Base-by-base conservation (phyloP, 2,113 vertebrate genomes). In the Chauna torquata region DNA sequence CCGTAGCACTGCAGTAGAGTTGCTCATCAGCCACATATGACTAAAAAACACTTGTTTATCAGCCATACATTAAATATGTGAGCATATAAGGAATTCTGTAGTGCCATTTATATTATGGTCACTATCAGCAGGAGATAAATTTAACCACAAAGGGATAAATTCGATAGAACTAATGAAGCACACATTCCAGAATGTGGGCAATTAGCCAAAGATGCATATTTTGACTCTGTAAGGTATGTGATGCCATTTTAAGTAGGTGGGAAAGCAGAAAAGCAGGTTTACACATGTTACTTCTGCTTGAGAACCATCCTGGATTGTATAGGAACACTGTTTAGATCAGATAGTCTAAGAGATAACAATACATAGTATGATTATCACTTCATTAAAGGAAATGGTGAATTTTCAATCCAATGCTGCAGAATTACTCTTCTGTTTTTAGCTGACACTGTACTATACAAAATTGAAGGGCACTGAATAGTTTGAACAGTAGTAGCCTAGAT, bases 221-320 rank as follows among this genome's bases (percentile, higher is more conserved):
- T 96, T 1, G 2, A 85, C 70, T 88, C 57, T 84, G 54, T 57
- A 71, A 86, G 81, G 72, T 95, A 92, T 88, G 65, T 75, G 52
- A 59, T 96, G 65, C 77, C 77, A 92, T 95, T 96, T 96, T 91
- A 94, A 89, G 93, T 95, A 96, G 84, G 69, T 97, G 88, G 91
- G 88, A 97, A 94, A 94, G 82, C 52, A 91, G 74, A 86, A 96
- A 95, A 87, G 57, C 95, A 96, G 89, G 86, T 94, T 96, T 92
- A 47, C 65, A 86, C 76, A 55, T 81, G 84, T 95, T 92, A 40
- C 23, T 71, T 64, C 28, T 90, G 27, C 45, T 94, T 89, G 57
- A 61, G 38, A 94, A 47, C 61, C 3, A 47, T 76, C 4, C 59
- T 62, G 25, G 58, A 16, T 42, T 89, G 25, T 58, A 13, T 7